Evolutionary conservation across 2,113 vertebrate species (phyloP).

Genomic region (Tragelaphus imberbis): DNA sequence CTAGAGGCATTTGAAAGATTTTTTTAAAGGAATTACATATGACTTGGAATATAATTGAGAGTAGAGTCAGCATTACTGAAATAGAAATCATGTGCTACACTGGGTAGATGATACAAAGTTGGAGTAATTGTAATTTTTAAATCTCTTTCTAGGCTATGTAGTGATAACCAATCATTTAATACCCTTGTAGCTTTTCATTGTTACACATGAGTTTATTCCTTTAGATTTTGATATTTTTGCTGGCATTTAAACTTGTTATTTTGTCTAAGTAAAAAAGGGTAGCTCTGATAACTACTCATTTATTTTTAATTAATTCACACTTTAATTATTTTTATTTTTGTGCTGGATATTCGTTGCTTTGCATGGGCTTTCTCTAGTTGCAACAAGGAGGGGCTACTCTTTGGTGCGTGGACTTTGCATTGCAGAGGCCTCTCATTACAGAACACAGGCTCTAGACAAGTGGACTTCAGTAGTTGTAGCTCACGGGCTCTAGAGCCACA

Average conservation of each 20-base stretch:
- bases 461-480: not conserved
- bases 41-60: not conserved
- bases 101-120: not conserved
- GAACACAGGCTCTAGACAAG: not conserved
- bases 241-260: not conserved
- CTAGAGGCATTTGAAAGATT: not conserved
- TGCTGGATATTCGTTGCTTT: not conserved
- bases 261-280: not conserved
- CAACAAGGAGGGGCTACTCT: not conserved
- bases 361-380: not conserved
- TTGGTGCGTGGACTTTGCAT: not conserved
- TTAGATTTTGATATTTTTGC: not conserved
- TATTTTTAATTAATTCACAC: not conserved
- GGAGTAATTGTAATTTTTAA: not conserved
- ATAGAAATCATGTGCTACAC: not conserved
- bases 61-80: not conserved
- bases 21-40: not conserved
- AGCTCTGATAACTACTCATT: not conserved
- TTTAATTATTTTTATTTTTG: not conserved
- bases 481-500: not conserved
- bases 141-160: not conserved
- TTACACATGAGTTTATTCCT: not conserved
- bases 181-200: not conserved
- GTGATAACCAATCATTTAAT: not conserved
- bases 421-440: not conserved